A percentile compares a stretch with the other conserved stretches of the same genome.
These are phyloP conservation scores for Hypomecis punctinalis DNA, from an alignment of 2,888 invertebrate species.

Conservation along the genomic window DNA sequence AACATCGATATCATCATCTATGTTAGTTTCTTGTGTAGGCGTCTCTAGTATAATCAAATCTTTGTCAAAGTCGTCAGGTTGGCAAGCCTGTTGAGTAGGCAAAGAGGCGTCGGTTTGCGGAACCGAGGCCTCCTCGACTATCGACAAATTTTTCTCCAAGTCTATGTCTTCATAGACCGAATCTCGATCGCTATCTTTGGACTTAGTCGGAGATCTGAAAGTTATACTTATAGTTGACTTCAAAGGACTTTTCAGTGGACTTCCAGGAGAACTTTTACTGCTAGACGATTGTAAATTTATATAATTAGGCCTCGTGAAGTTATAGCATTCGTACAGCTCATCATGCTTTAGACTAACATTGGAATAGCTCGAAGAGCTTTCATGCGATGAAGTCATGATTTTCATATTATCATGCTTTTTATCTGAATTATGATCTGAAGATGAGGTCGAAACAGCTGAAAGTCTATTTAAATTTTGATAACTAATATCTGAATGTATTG, in stretches of 20 bases:
- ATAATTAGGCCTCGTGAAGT: slow-evolving; percentile 75
- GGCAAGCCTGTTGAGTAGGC: slow-evolving; percentile 85
- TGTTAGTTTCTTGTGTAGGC: slow-evolving; percentile 79
- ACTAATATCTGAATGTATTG: slow-evolving; percentile 77
- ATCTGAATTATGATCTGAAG: slow-evolving; percentile 66
- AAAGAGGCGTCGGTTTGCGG: slow-evolving; percentile 84
- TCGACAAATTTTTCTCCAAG: slow-evolving; percentile 75
- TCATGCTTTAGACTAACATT: slow-evolving; percentile 67
- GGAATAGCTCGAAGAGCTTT: slow-evolving; percentile 76
- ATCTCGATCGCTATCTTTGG: slow-evolving; percentile 80
- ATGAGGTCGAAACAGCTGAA: slow-evolving; percentile 76
- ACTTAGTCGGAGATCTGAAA: slow-evolving; percentile 87
- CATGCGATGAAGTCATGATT: slow-evolving; percentile 79
- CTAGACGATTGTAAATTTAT: slow-evolving; percentile 78
- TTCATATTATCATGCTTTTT: slow-evolving; percentile 63
- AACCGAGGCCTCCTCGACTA: slow-evolving; percentile 83
- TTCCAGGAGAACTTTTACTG: slow-evolving; percentile 74
- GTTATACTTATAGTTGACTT: slow-evolving; percentile 90
- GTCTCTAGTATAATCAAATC: slow-evolving; percentile 84
- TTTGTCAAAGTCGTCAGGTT: slow-evolving; percentile 68
- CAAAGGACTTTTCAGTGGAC: slow-evolving; percentile 83
- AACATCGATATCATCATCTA: slow-evolving; percentile 77
- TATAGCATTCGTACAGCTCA: slow-evolving; percentile 74
- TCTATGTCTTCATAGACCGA: slow-evolving; percentile 86
- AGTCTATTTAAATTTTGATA: slow-evolving; percentile 80